Evolutionary conservation across 2,797 vertebrate genomes (phyloP), one percentile per base, ranked within the genome.

Genomic region (Iguana delicatissima): DNA sequence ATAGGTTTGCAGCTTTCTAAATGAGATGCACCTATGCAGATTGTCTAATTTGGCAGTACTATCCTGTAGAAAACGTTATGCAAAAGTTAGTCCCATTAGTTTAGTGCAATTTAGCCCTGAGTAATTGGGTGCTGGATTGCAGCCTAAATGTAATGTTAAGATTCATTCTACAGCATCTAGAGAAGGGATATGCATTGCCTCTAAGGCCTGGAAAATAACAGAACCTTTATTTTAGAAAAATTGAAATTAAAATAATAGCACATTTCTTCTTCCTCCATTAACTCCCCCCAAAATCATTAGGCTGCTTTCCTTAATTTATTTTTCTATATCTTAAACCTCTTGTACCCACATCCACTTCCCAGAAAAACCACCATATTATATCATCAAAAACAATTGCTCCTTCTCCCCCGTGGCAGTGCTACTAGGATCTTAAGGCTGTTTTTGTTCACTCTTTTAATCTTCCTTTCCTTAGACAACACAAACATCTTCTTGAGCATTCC

Each of bases 371-470:
- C 50, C 67, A 52, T 24, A 52, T 38, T 18, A 67, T 42, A 62
- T 67, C 62, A 52, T 80, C 77, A 69, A 80, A 50, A 80, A 80
- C 20, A 80, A 88, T 80, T n/a, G 46, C 69, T 80, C 24, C 18
- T 14, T 1, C 42, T 35, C 69, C 7, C 7, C 55, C 52, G 14
- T 55, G 13, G 24, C 46, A 80, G 6, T 50, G 24, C 35, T 29
- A 38, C 59, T n/a, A 64, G 73, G 32, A 77, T 64, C 62, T 29
- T 6, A 22, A 64, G 80, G 13, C 3, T 52, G 29, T 20, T 24
- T 46, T 55, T 69, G 59, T 80, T 69, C 67, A 59, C 46, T 24
- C 46, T 64, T 88, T 88, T 87, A 79, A 87, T 87, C 86, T 85
- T 85, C 83, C 69, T 88, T 80, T 80, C 77, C 38, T 80, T 69